A percentile compares a stretch with the other conserved stretches of the same genome.
These are phyloP conservation scores for Notarius quadriscutis DNA, from an alignment of 2,113 vertebrate species.

Conservation along the genomic window DNA sequence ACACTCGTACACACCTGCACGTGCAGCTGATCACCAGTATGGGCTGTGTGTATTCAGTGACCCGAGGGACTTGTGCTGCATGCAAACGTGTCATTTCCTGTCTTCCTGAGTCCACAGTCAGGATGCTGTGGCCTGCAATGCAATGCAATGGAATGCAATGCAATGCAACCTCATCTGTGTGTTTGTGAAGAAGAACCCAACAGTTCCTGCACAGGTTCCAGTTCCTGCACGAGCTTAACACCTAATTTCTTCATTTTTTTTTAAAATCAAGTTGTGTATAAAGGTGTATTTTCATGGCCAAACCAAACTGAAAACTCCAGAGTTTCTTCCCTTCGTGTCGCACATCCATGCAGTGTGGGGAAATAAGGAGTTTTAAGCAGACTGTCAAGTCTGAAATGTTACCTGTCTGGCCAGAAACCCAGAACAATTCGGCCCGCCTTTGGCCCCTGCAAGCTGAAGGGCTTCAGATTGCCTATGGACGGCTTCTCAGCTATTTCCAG, in stretches of 20 bases:
- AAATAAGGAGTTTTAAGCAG: no score
- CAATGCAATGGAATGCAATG: neutral
- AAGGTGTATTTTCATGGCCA: neutral
- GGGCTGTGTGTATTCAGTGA: neutral
- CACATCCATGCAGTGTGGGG: no score
- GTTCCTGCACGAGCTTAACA: neutral
- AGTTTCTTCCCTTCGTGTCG: no score
- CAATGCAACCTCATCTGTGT: neutral
- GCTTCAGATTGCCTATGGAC: no score
- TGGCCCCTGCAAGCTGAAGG: no score
- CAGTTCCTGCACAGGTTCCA: neutral
- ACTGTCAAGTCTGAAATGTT: no score
- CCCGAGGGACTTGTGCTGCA: neutral
- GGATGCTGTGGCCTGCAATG: neutral
- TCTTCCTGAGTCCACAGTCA: neutral
- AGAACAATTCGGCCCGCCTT: no score
- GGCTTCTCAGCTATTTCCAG: no score
- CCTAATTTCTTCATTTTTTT: neutral
- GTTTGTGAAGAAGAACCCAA: neutral
- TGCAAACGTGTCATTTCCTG: neutral
- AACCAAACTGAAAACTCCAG: neutral
- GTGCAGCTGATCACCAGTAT: neutral
- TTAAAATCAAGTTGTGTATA: neutral
- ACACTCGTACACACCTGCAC: neutral
- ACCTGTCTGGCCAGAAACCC: no score